Evolutionary conservation across 1,140 invertebrate species (phyloP), one percentile per base, ranked within the genome.

Genomic region (Neodiprion fabricii): DNA sequence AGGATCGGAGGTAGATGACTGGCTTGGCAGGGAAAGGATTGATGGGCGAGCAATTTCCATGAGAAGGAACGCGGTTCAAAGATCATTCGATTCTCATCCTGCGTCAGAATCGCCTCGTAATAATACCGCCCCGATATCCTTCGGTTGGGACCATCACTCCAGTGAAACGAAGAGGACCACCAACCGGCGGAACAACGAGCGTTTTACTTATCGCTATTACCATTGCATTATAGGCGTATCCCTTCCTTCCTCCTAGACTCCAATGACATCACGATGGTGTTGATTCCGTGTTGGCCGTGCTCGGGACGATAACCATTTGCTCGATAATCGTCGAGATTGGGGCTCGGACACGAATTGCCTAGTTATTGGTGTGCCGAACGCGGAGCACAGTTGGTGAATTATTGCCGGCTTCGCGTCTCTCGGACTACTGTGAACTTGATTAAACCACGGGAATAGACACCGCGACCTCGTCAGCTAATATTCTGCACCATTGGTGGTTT

Each of bases 41-140:
- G 48, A 49, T 67, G 28, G 40, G 12, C 66, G 48, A 68, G 23
- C 67, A 48, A 74, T 74, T 74, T 74, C 68, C 73, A 74, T 74
- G 21, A 71, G 49, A 74, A 74, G 61, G 53, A 74, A 74, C 66
- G 11, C 47, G 69, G 73, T 14, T 74, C 73, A 21, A 70, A 71
- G 50, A 69, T 69, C 67, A 69, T 12, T 21, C 23, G 11, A 61
- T 61, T 61, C 5, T 61, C 53, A 61, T 61, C 53, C 53, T 61
- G n/a, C 53, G 53, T 61, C 53, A 61, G 53, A 61, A 61, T 61
- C 28, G 1, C 28, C 28, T 1, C 5, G 28, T 40, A 40, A 40
- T 1, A 40, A 40, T 40, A 40, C 28, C 28, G 28, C 28, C 28
- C 28, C 28, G 28, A 40, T 40, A 40, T 40, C 28, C 5, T 3